A percentile compares a stretch with the other conserved stretches of the same genome.
These are phyloP conservation scores for Myzus persicae DNA, from an alignment of 1,140 invertebrate genomes.

Conservation along the genomic window DNA sequence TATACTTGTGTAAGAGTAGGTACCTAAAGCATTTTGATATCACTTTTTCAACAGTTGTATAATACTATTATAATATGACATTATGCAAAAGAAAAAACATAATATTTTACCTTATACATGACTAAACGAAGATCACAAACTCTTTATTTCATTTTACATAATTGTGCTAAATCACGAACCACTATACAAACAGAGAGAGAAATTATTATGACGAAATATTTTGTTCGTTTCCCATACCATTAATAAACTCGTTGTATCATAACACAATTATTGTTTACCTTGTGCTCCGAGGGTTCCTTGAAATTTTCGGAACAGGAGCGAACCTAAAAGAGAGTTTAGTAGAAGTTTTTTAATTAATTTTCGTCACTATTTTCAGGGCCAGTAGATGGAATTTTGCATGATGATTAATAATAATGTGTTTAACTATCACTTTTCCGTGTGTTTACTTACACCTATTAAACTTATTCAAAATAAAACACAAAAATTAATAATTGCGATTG, in stretches of 20 bases:
- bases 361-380: background rate
- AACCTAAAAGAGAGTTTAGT: background rate
- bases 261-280: background rate
- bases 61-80: background rate
- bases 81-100: background rate
- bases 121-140: background rate
- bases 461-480: background rate
- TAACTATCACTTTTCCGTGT: background rate
- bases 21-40: background rate
- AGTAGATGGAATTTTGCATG: background rate
- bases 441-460: background rate
- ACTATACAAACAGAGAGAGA: background rate
- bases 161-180: background rate
- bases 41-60: background rate
- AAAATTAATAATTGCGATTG: background rate
- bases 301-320: background rate
- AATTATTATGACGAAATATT: background rate
- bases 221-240: background rate
- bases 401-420: background rate
- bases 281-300: background rate
- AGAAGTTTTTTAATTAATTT: slow-evolving; percentile 11
- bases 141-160: background rate
- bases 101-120: background rate
- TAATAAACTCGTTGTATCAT: background rate
- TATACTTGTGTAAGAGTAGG: too few species aligned